Conservation (phyloP, 1,140 invertebrate species). For the Apocrypta bakeri region DNA sequence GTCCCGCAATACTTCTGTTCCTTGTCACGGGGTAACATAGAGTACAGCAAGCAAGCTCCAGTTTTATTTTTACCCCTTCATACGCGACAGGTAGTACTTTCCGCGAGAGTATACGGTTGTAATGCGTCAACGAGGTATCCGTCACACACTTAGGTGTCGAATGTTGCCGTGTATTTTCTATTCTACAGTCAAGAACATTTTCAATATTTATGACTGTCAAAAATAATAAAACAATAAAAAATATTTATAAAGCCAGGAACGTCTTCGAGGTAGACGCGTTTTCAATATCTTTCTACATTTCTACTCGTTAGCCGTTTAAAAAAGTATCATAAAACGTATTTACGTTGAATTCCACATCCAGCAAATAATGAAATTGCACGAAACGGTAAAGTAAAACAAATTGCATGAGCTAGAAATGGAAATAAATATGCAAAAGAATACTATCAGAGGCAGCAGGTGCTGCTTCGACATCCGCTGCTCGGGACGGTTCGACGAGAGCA, state of each 20-base stretch:
- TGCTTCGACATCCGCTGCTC: background rate
- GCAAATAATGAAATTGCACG: too few relatives aligned
- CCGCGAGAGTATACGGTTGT: background rate
- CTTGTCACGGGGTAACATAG: background rate
- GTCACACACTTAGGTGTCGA: background rate
- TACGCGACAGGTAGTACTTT: background rate
- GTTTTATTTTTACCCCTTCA: background rate
- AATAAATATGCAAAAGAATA: background rate
- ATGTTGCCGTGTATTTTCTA: too few relatives aligned
- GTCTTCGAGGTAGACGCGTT: too few relatives aligned
- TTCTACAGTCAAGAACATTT: too few relatives aligned
- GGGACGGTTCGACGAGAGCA: background rate
- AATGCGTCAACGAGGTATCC: conserved; percentile 16
- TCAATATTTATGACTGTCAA: too few relatives aligned
- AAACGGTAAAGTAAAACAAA: background rate
- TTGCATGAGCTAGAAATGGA: background rate
- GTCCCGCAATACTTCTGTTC: background rate
- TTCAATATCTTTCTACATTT: too few relatives aligned
- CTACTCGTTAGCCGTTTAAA: too few relatives aligned
- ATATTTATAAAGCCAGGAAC: too few relatives aligned
- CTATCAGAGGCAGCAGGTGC: background rate
- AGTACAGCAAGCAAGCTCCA: background rate
- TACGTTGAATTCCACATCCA: too few relatives aligned
- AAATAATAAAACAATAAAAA: too few relatives aligned
- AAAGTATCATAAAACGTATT: too few relatives aligned